A percentile compares a stretch with the other conserved stretches of the same genome.
These are phyloP conservation scores for Ailurus styani DNA, from an alignment of 2,113 vertebrate species.

Conservation along the genomic window DNA sequence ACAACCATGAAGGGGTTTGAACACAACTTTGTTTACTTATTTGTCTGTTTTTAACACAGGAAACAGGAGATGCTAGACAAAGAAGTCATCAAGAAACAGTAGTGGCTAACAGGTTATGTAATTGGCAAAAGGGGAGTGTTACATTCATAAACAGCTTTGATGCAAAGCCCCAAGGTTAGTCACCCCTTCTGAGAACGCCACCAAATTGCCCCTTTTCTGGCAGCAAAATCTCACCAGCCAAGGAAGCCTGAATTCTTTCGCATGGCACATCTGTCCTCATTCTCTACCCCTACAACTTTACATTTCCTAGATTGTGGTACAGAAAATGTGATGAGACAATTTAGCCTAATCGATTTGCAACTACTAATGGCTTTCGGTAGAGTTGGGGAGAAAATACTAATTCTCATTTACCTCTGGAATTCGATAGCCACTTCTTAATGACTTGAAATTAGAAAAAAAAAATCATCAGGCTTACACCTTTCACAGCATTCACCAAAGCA, in stretches of 20 bases:
- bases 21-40: background rate
- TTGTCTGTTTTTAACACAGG: background rate
- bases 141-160: background rate
- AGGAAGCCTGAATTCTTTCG: background rate
- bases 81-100: background rate
- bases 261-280: background rate
- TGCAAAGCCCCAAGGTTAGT: background rate
- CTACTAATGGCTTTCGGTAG: constrained; percentile 42
- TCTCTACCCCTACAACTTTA: background rate
- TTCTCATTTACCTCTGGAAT: constrained; percentile 46
- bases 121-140: background rate
- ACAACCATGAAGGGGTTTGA: background rate
- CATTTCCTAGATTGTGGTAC: background rate
- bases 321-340: constrained; percentile 28
- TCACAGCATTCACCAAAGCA: no score
- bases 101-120: background rate
- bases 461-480: no score
- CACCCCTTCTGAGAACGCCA: background rate
- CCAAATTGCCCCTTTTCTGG: background rate
- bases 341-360: constrained; percentile 36
- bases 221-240: background rate
- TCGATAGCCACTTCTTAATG: constrained; percentile 41
- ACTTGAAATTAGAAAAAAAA: background rate
- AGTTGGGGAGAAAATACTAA: background rate
- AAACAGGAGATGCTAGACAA: background rate